Conservation (phyloP, 1,140 invertebrate genomes). For the Asbolus verrucosus region DNA sequence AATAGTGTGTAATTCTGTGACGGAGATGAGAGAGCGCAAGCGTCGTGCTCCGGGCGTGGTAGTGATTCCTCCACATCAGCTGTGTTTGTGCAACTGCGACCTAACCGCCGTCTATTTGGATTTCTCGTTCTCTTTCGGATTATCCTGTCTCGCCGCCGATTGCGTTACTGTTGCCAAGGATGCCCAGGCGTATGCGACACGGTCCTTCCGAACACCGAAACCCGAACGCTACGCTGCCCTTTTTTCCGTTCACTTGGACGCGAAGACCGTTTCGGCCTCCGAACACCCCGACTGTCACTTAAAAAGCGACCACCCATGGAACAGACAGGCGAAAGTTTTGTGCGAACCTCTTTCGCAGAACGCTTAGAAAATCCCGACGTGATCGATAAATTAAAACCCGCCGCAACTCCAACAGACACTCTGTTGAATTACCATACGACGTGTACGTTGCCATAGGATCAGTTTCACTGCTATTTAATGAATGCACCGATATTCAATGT, state of each 20-base stretch:
- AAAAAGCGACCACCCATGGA: not conserved
- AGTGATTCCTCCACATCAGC: slow-evolving; percentile 62
- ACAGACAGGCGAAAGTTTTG: not conserved
- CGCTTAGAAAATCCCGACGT: too few relatives aligned
- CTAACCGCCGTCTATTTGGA: slow-evolving; percentile 48
- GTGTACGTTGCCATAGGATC: too few relatives aligned
- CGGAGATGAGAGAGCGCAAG: slow-evolving; percentile 56
- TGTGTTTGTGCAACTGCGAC: slow-evolving; percentile 59
- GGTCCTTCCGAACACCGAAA: slow-evolving; percentile 33
- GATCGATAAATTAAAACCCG: too few relatives aligned
- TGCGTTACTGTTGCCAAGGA: slow-evolving; percentile 35
- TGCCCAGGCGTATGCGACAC: slow-evolving; percentile 41
- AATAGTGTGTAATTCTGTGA: slow-evolving; percentile 63
- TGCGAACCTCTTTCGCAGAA: too few relatives aligned
- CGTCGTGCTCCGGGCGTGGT: slow-evolving; percentile 62
- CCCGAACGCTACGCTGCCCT: not conserved
- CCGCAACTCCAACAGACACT: too few relatives aligned
- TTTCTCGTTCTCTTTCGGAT: slow-evolving; percentile 49
- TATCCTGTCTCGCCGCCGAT: slow-evolving; percentile 40
- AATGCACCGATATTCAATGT: too few relatives aligned
- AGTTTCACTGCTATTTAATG: too few relatives aligned
- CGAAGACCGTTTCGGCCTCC: not conserved
- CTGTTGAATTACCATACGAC: too few relatives aligned
- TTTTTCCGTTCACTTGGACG: not conserved
- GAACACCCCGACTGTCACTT: too few relatives aligned